Base-by-base conservation (phyloP, 2,888 invertebrate genomes). In the Eledone cirrhosa region DNA sequence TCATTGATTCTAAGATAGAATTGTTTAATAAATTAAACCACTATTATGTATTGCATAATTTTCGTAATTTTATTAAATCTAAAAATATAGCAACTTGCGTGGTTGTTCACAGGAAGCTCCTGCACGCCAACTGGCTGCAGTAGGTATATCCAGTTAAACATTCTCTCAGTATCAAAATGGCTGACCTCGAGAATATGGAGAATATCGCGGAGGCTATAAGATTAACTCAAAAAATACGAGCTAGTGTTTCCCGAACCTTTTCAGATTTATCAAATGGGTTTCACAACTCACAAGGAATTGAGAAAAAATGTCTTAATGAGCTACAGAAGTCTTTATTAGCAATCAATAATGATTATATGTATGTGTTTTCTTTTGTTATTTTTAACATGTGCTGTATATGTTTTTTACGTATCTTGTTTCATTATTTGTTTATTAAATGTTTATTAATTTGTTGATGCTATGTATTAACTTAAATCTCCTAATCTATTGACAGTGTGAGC, bases 311-410 rank as follows among this genome's bases (percentile, higher is more conserved):
- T 88, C 90, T 95, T 22, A 88, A 93, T 22, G 96, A 96, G 89
- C 93, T 97, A 48, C 96, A 97, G 89, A 95, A 95, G 84, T 93
- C 95, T 59, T 92, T 97, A 22, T 94, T 94, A 81, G 94, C 94
- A 80, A 95, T 96, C 0, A 96, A 95, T 86, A 93, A 94, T 77
- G 95, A 96, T 89, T 92, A 96, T 83, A 93, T 94, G 94, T 94
- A 87, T 48, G 53, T 65, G 19, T n/a, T 33, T 72, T 31, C 11
- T 41, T 41, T 41, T 41, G 41, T 41, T 41, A 41, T 41, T 41
- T 41, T 41, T 41, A 41, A 41, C 41, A 41, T 41, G 41, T 41
- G 41, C 8, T 41, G 5, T 41, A 41, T 41, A 41, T 41, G 41
- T 41, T 41, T 41, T 41, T 8, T 41, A 8, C 41, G 41, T n/a